A percentile compares a stretch with the other conserved stretches of the same genome.
Evolutionary conservation across 2,113 vertebrate species (phyloP).

Genomic region (Symphodus melops): DNA sequence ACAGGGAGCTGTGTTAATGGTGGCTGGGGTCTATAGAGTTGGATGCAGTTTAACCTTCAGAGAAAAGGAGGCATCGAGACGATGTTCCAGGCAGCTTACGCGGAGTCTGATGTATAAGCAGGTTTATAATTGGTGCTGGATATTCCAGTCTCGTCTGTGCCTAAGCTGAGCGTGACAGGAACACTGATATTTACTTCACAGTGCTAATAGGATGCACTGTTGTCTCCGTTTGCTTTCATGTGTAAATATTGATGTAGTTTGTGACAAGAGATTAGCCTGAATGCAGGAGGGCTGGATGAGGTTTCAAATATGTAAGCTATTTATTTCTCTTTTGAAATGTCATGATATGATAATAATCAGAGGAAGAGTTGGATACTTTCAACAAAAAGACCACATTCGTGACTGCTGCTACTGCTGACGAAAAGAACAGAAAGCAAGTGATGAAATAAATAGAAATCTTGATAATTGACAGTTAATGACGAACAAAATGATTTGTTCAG

Average conservation of each 20-base stretch:
- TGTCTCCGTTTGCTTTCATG: constrained; percentile 45
- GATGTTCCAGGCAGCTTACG: constrained; percentile 35
- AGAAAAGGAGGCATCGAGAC: constrained; percentile 40
- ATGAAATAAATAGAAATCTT: not conserved
- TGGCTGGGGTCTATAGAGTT: constrained; percentile 50
- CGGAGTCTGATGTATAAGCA: constrained; percentile 27
- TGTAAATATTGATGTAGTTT: constrained; percentile 58
- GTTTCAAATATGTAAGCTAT: not conserved
- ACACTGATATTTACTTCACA: constrained; percentile 54
- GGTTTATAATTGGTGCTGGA: constrained; percentile 56
- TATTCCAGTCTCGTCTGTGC: constrained; percentile 55
- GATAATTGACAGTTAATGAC: not conserved
- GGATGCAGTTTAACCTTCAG: constrained; percentile 67
- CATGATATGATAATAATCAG: not conserved
- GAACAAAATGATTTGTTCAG: not conserved
- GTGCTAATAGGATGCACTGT: constrained; percentile 55
- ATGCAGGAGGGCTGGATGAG: constrained; percentile 3
- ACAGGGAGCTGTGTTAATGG: constrained; percentile 68
- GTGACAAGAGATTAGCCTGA: constrained; percentile 31
- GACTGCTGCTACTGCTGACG: not conserved
- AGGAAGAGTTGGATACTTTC: not conserved
- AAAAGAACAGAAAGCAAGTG: not conserved
- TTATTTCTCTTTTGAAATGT: not conserved
- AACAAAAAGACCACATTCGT: not conserved
- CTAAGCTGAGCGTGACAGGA: constrained; percentile 36